phyloP scores from a whole-genome alignment of 2,888 invertebrate species.

The Acleris sparsana region DNA sequence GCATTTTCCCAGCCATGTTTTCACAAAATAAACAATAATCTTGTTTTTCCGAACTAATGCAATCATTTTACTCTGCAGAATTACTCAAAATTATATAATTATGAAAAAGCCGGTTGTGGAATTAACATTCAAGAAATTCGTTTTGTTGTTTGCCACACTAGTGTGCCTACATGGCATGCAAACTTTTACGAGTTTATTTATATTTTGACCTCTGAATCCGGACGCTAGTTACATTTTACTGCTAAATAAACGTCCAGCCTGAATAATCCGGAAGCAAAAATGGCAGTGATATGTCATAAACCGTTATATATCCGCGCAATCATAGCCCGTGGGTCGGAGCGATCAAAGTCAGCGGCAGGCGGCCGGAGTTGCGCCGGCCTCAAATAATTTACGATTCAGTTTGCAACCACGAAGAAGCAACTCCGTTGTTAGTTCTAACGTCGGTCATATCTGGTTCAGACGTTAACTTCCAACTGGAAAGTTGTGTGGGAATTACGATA shows the following conservation, averaged over 20 bases:
- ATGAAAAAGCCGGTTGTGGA: too few relatives aligned
- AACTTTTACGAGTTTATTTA: conserved; percentile 13
- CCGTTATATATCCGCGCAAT: conserved; percentile 54
- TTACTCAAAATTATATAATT: too few relatives aligned
- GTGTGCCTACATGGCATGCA: conserved; percentile 2
- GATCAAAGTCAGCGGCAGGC: conserved; percentile 67
- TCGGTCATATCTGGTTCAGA: conserved; percentile 70
- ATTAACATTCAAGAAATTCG: not conserved
- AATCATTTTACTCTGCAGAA: too few relatives aligned
- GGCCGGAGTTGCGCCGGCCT: conserved; percentile 65
- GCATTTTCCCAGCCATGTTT: not conserved
- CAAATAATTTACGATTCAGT: conserved; percentile 75
- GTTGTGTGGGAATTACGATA: conserved; percentile 30
- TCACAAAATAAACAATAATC: too few relatives aligned
- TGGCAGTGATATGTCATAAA: conserved; percentile 36
- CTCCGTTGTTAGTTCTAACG: conserved; percentile 54
- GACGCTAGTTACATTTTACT: conserved; percentile 23
- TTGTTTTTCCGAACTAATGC: too few relatives aligned
- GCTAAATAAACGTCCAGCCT: conserved; percentile 23
- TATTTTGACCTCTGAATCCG: conserved; percentile 19
- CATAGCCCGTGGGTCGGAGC: conserved; percentile 56
- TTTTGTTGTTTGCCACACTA: not conserved
- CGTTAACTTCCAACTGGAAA: conserved; percentile 56
- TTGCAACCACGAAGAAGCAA: conserved; percentile 58
- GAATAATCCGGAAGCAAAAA: conserved; percentile 31